phyloP scores from a whole-genome alignment of 1,140 invertebrate species.

The Achatina immaculata region DNA sequence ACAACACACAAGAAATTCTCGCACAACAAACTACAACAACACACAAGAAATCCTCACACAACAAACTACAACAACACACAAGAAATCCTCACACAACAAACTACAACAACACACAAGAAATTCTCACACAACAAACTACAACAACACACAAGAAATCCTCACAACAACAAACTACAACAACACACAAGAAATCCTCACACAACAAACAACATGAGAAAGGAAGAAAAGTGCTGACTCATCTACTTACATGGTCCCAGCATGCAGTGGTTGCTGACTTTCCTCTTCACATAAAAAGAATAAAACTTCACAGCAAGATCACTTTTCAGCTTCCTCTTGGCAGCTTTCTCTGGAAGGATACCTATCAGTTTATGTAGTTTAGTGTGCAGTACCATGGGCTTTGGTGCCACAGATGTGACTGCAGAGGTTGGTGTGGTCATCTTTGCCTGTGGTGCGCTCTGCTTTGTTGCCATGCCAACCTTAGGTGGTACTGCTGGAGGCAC shows the following conservation, averaged over 20 bases:
- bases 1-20: too few relatives aligned
- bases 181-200: too few relatives aligned
- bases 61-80: too few relatives aligned
- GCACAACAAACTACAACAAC: too few relatives aligned
- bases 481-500: slow-evolving; percentile 37
- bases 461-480: slow-evolving; percentile 27
- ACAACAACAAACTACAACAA: too few relatives aligned
- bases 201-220: too few relatives aligned
- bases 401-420: background rate
- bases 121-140: too few relatives aligned
- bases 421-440: background rate
- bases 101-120: too few relatives aligned
- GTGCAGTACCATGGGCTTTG: background rate
- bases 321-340: slow-evolving; percentile 53
- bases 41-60: too few relatives aligned
- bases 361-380: slow-evolving; percentile 50
- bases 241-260: slow-evolving; percentile 70
- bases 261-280: slow-evolving; percentile 64
- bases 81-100: too few relatives aligned
- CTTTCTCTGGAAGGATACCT: slow-evolving; percentile 52
- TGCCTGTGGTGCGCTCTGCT: background rate
- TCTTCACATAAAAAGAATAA: slow-evolving; percentile 56
- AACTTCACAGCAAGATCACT: slow-evolving; percentile 56
- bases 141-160: too few relatives aligned
- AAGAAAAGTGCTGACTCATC: too few relatives aligned